A percentile compares a stretch with the other conserved stretches of the same genome.
These are phyloP conservation scores for Notothenia rossii DNA, from an alignment of 2,113 vertebrate genomes.

Conservation along the genomic window DNA sequence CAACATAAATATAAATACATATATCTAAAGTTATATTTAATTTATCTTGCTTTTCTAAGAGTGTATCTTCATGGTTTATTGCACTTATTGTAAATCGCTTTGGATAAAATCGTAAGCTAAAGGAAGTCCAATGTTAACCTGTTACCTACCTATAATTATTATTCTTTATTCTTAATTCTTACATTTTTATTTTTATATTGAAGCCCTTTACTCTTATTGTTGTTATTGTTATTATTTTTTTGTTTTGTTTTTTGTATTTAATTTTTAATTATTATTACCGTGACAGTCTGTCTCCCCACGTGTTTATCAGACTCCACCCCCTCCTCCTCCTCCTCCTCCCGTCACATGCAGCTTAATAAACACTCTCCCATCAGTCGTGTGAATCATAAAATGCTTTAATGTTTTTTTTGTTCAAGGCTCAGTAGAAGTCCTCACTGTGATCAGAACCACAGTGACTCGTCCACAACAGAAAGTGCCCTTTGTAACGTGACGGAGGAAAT, in stretches of 20 bases:
- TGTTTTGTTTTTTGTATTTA: no score
- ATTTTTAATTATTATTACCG: neutral
- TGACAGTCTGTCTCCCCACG: neutral
- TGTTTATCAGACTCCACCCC: neutral
- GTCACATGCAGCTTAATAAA: conserved; percentile 10
- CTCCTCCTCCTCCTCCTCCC: neutral
- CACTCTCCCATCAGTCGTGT: conserved; percentile 12
- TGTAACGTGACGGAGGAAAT: conserved; percentile 42
- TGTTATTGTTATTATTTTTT: no score
- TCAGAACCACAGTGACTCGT: conserved; percentile 58
- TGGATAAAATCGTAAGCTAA: no score
- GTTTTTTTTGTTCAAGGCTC: conserved; percentile 66
- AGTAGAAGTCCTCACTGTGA: conserved; percentile 47
- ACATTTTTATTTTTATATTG: no score
- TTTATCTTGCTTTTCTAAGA: neutral
- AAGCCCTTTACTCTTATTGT: no score
- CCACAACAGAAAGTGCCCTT: conserved; percentile 58
- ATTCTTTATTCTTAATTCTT: no score
- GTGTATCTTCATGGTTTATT: no score
- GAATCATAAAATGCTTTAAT: conserved; percentile 73
- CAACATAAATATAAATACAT: no score
- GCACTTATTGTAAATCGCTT: no score
- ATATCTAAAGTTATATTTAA: no score
- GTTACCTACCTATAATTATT: no score
- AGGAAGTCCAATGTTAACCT: no score